Conservation (phyloP, 2,113 vertebrate genomes). For the Oophaga pumilio region DNA sequence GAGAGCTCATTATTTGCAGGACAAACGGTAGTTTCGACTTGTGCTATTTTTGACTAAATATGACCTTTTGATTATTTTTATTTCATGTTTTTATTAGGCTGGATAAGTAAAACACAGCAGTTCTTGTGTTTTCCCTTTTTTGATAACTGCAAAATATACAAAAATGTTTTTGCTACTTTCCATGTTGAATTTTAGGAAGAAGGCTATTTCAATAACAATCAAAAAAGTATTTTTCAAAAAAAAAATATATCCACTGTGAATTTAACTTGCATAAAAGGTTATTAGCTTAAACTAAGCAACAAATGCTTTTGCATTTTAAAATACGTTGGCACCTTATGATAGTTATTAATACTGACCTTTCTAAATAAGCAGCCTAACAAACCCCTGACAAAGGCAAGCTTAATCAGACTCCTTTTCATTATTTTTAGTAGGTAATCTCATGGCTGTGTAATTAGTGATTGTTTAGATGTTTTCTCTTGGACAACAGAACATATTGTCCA, state of each 20-base stretch:
- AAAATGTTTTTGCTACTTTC: background rate
- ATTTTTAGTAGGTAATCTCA: constrained; percentile 38
- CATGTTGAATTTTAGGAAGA: background rate
- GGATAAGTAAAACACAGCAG: too few species aligned
- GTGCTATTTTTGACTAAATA: too few species aligned
- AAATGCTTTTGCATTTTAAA: constrained; percentile 39
- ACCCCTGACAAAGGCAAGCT: background rate
- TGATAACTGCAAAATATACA: background rate
- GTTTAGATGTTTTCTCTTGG: constrained; percentile 11
- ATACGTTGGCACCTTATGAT: background rate
- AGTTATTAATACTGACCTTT: constrained; percentile 31
- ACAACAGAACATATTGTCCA: background rate
- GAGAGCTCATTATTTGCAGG: too few species aligned
- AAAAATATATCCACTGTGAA: background rate
- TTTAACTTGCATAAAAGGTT: background rate
- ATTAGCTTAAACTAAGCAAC: background rate
- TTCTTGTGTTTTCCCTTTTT: background rate
- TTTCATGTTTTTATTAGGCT: too few species aligned
- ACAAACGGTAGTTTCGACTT: too few species aligned
- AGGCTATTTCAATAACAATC: background rate
- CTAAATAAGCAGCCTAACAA: constrained; percentile 16
- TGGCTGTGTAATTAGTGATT: background rate
- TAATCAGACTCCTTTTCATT: constrained; percentile 31
- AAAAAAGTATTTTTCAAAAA: background rate
- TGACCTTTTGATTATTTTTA: too few species aligned